Evolutionary conservation across 2,888 invertebrate genomes (phyloP).

Genomic region (Agrotis puta): DNA sequence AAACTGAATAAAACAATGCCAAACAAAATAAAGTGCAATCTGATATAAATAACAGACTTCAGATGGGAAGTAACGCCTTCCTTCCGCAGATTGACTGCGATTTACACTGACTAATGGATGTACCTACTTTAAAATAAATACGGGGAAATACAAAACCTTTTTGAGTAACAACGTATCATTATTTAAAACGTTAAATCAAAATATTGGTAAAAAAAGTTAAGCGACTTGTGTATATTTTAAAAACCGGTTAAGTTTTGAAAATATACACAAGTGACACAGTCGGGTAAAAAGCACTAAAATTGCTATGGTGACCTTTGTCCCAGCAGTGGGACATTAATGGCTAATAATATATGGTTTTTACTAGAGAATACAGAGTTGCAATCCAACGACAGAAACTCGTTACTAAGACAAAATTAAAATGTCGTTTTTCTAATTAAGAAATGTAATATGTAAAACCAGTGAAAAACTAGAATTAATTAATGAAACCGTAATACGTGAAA

Average conservation of each 20-base stretch:
- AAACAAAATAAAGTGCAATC: constrained; percentile 22
- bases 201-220: neutral
- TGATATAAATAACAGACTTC: neutral
- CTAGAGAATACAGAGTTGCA: no score
- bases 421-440: no score
- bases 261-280: no score
- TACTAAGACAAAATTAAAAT: neutral
- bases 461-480: neutral
- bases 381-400: neutral
- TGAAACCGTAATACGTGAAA: neutral
- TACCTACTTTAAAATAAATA: constrained; percentile 4
- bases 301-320: no score
- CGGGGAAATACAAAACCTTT: neutral
- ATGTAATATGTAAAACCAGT: no score
- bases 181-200: neutral
- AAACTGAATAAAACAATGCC: constrained; percentile 29
- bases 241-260: no score
- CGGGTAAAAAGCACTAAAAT: no score
- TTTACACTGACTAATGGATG: constrained; percentile 24
- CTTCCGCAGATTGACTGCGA: constrained; percentile 7
- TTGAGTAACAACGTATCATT: no score
- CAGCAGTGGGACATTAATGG: no score
- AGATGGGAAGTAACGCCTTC: constrained; percentile 10
- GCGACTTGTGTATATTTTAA: no score
- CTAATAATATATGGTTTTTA: no score